Percentiles rank a stretch among this genome's conserved stretches.
Conservation (phyloP, 2,797 vertebrate species). For the Sebastolobus alascanus region DNA sequence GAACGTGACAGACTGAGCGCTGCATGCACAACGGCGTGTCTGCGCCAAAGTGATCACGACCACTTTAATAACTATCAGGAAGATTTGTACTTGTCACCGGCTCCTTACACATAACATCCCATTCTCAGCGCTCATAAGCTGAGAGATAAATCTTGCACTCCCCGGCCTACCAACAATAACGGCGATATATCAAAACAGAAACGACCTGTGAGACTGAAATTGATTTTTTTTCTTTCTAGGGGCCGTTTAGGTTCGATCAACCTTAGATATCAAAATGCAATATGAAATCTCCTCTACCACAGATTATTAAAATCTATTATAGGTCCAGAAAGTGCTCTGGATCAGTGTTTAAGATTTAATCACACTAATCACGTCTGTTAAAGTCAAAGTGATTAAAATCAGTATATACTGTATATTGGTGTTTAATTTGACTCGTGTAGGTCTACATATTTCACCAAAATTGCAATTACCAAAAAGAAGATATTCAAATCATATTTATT, state of each 20-base stretch:
- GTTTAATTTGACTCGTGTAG: neutral
- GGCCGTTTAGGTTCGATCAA: conserved; percentile 60
- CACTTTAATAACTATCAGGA: conserved; percentile 83
- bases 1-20: conserved; percentile 62
- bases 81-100: conserved; percentile 85
- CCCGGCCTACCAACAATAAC: conserved; percentile 41
- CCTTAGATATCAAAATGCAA: conserved; percentile 31
- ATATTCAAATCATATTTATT: neutral
- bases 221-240: conserved; percentile 57
- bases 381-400: neutral
- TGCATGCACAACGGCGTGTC: conserved; percentile 34
- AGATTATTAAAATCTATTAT: conserved; percentile 32
- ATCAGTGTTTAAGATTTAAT: conserved; percentile 20
- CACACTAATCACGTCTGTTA: conserved; percentile 1
- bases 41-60: conserved; percentile 60
- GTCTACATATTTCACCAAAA: neutral
- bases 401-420: neutral
- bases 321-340: neutral
- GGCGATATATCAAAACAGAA: conserved; percentile 71
- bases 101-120: conserved; percentile 62
- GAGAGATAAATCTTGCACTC: conserved; percentile 66
- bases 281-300: conserved; percentile 4
- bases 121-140: conserved; percentile 68
- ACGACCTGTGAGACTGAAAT: conserved; percentile 62
- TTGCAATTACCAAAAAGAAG: neutral